Conservation (phyloP, 2,888 invertebrate species). For the Aproaerema taeniolella region DNA sequence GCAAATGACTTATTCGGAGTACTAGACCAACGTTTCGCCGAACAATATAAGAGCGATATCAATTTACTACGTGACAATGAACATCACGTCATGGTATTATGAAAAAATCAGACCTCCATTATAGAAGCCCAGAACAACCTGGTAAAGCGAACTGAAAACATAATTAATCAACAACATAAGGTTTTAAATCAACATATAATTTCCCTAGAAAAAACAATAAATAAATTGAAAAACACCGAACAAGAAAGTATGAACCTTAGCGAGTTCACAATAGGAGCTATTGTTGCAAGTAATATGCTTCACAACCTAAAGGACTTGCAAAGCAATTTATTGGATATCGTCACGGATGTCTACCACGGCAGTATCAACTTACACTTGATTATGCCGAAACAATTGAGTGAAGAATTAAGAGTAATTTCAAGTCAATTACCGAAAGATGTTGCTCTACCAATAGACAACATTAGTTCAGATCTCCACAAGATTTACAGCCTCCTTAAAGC, state of each 20-base stretch:
- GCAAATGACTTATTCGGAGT: constrained; percentile 19
- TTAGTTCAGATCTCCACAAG: not conserved
- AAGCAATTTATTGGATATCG: constrained; percentile 8
- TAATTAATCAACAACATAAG: constrained; percentile 18
- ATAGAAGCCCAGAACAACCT: constrained; percentile 21
- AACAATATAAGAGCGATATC: constrained; percentile 16
- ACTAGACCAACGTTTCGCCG: constrained; percentile 19
- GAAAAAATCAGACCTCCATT: constrained; percentile 22
- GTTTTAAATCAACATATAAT: constrained; percentile 14
- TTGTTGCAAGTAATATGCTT: not conserved
- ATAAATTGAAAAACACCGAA: constrained; percentile 2
- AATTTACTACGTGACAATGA: constrained; percentile 13
- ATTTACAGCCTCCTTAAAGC: constrained; percentile 12
- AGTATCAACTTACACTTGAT: constrained; percentile 6
- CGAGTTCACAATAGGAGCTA: constrained; percentile 12
- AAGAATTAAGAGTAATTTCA: not conserved
- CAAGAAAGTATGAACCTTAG: not conserved
- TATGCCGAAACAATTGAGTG: constrained; percentile 5
- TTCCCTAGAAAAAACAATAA: constrained; percentile 6
- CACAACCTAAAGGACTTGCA: constrained; percentile 7
- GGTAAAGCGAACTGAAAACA: constrained; percentile 13
- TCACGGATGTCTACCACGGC: constrained; percentile 12
- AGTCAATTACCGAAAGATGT: constrained; percentile 1
- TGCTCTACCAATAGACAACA: not conserved
- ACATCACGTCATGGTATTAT: constrained; percentile 16